These are phyloP conservation scores for Ctenodactylus gundi DNA, from an alignment of 2,113 vertebrate species.

Conservation along the genomic window DNA sequence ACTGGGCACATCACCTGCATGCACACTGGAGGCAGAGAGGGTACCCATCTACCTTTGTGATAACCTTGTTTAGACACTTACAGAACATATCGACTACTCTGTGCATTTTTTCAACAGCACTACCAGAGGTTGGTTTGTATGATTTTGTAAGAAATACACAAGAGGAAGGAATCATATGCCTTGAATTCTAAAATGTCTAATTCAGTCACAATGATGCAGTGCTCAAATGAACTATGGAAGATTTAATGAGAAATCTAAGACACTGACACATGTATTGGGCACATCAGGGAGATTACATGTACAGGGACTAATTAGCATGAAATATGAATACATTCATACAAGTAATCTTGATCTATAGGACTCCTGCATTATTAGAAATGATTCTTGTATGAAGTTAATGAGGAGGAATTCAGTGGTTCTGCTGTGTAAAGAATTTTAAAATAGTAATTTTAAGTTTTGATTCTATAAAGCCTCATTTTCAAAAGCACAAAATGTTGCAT, in stretches of 20 bases:
- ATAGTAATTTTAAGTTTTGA: constrained; percentile 63
- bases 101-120: constrained; percentile 53
- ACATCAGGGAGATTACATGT: constrained; percentile 80
- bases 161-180: constrained; percentile 75
- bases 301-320: constrained; percentile 87
- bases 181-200: constrained; percentile 78
- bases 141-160: constrained; percentile 70
- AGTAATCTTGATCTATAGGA: constrained; percentile 84
- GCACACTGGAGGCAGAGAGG: constrained; percentile 46
- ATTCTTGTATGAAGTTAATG: constrained; percentile 76
- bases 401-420: constrained; percentile 79
- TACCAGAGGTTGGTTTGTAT: constrained; percentile 45
- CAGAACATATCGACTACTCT: constrained; percentile 41
- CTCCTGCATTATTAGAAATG: constrained; percentile 76
- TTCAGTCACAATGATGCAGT: constrained; percentile 72
- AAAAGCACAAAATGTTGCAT: constrained; percentile 34
- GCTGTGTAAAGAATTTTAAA: constrained; percentile 75
- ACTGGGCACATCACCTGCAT: constrained; percentile 54
- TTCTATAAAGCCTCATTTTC: constrained; percentile 51
- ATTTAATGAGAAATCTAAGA: constrained; percentile 88
- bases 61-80: constrained; percentile 63
- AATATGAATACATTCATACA: constrained; percentile 85
- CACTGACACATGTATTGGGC: constrained; percentile 85
- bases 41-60: constrained; percentile 43
- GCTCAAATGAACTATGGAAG: constrained; percentile 85